Evolutionary conservation across 2,888 invertebrate species (phyloP).

Genomic region (Melanostoma mellinum): DNA sequence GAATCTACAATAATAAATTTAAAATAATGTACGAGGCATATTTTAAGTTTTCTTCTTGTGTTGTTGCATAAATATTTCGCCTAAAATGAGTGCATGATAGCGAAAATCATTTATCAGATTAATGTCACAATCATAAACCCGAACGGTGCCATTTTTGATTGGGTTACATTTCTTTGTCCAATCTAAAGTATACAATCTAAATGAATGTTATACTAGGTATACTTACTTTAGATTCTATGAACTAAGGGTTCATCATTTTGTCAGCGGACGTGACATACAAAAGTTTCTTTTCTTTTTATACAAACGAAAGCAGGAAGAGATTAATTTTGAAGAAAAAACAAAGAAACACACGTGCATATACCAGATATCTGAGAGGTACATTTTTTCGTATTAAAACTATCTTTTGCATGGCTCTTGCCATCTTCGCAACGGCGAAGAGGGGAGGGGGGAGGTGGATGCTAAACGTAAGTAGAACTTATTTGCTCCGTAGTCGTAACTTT

Average conservation of each 20-base stretch:
- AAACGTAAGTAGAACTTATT: conserved; percentile 24
- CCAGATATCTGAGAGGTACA: conserved; percentile 43
- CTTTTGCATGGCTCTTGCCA: conserved; percentile 35
- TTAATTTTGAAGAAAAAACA: conserved; percentile 54
- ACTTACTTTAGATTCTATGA: conserved; percentile 27
- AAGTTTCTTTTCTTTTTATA: conserved; percentile 38
- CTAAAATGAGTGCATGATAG: conserved; percentile 34
- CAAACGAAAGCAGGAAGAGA: conserved; percentile 61
- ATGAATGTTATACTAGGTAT: conserved; percentile 2
- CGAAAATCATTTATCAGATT: conserved; percentile 47
- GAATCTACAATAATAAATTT: conserved; percentile 24
- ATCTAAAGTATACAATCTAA: not conserved
- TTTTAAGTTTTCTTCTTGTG: not conserved
- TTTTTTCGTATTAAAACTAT: conserved; percentile 46
- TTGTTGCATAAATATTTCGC: conserved; percentile 35
- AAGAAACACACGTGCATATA: conserved; percentile 6
- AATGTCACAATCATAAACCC: conserved; percentile 35
- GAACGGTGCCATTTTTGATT: not conserved
- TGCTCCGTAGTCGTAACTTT: conserved; percentile 28
- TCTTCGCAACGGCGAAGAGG: not conserved
- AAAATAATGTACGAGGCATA: not conserved
- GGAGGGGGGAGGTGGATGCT: not conserved
- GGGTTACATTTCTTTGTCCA: conserved; percentile 27
- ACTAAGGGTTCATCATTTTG: conserved; percentile 25
- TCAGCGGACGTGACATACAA: conserved; percentile 26